Percentiles rank a stretch among this genome's conserved stretches.
Evolutionary conservation across 2,113 vertebrate genomes (phyloP).

Genomic region (Bufo gargarizans): DNA sequence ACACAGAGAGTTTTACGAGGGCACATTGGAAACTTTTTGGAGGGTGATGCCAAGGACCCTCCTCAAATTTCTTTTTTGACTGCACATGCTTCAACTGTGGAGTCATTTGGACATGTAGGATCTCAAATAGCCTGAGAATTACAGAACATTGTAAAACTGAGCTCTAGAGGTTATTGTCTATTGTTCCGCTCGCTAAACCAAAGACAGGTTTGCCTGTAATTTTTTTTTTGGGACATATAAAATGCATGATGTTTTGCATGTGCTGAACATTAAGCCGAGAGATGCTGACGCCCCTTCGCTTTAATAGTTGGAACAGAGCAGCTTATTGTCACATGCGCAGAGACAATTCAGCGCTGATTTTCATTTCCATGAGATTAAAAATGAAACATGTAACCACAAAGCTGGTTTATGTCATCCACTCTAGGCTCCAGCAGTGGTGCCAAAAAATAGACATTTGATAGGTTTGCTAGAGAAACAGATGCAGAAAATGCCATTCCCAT

Average conservation of each 20-base stretch:
- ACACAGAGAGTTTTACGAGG: constrained; percentile 20
- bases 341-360: constrained; percentile 79
- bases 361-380: constrained; percentile 85
- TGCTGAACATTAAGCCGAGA: constrained; percentile 73
- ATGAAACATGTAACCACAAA: constrained; percentile 87
- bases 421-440: constrained; percentile 81
- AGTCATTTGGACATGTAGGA: background rate
- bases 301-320: constrained; percentile 73
- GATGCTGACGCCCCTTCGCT: constrained; percentile 71
- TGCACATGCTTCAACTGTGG: background rate
- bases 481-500: constrained; percentile 86
- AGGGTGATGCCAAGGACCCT: background rate
- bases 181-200: constrained; percentile 31
- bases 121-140: constrained; percentile 49
- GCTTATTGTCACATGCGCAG: constrained; percentile 77
- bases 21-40: constrained; percentile 7
- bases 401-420: constrained; percentile 88
- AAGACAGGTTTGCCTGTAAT: constrained; percentile 63
- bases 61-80: background rate
- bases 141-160: constrained; percentile 51
- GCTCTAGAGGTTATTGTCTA: constrained; percentile 21
- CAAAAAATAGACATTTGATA: constrained; percentile 90
- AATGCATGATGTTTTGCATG: constrained; percentile 69
- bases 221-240: constrained; percentile 55
- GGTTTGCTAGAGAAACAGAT: constrained; percentile 88